Percentiles rank a stretch among this genome's conserved stretches.
These are phyloP conservation scores for Sarcophilus harrisii DNA, from an alignment of 2,797 vertebrate genomes.

Conservation along the genomic window DNA sequence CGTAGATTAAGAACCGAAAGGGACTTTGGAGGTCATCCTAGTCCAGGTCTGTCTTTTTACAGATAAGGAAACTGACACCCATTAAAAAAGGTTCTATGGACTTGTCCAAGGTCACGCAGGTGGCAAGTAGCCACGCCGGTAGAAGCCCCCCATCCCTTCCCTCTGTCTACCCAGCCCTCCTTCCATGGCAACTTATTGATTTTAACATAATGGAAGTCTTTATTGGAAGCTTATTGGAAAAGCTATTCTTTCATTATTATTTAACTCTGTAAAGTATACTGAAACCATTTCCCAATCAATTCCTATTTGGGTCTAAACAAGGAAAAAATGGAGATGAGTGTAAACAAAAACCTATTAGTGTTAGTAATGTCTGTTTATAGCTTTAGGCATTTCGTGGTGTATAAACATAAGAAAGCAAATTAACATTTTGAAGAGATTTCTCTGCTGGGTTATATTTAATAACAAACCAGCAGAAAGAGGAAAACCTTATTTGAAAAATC, in stretches of 20 bases:
- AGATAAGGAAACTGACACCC: neutral
- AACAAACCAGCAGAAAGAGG: conserved; percentile 28
- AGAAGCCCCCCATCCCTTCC: neutral
- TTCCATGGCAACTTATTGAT: conserved; percentile 39
- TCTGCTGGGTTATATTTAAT: conserved; percentile 35
- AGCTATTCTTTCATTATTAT: conserved; percentile 61
- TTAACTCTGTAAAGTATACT: conserved; percentile 73
- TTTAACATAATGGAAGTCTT: conserved; percentile 61
- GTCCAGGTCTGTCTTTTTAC: neutral
- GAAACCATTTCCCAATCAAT: conserved; percentile 65
- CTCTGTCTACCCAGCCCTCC: neutral
- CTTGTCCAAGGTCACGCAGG: neutral
- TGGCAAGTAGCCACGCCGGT: neutral
- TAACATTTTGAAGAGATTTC: conserved; percentile 44
- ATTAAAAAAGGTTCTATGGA: neutral
- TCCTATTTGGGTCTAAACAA: conserved; percentile 74
- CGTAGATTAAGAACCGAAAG: neutral
- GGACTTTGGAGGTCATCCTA: neutral
- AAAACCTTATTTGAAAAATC: conserved; percentile 23
- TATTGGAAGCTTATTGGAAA: conserved; percentile 63
- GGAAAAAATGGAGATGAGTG: conserved; percentile 55
- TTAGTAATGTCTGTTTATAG: conserved; percentile 66
- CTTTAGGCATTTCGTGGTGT: conserved; percentile 62
- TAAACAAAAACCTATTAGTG: conserved; percentile 71
- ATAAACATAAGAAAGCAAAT: conserved; percentile 63